These are phyloP conservation scores for Ormyrus pomaceus DNA, from an alignment of 2,888 invertebrate genomes.

Conservation along the genomic window DNA sequence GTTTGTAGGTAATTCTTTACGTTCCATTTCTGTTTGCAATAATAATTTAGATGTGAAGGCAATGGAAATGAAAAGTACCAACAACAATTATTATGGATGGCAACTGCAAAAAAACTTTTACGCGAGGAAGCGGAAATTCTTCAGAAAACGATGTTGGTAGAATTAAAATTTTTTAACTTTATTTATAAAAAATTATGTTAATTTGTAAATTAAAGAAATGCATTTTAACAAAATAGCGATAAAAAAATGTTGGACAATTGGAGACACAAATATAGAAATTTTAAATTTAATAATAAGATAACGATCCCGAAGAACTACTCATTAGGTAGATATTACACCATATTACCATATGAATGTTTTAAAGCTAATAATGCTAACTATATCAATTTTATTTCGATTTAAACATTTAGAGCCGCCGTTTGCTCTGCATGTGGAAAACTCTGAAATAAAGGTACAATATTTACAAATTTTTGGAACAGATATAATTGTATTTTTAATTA, in stretches of 20 bases:
- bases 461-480: background rate
- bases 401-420: slow-evolving; percentile 27
- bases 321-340: slow-evolving; percentile 61
- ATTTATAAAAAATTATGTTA: slow-evolving; percentile 19
- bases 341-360: background rate
- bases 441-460: slow-evolving; percentile 9
- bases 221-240: slow-evolving; percentile 69
- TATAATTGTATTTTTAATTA: background rate
- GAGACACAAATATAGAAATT: slow-evolving; percentile 76
- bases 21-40: slow-evolving; percentile 32
- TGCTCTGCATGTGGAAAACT: slow-evolving; percentile 15
- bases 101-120: slow-evolving; percentile 79
- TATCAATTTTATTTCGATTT: background rate
- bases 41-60: slow-evolving; percentile 63
- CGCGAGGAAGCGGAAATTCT: slow-evolving; percentile 78
- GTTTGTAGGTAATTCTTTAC: background rate
- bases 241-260: slow-evolving; percentile 77
- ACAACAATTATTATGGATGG: slow-evolving; percentile 74
- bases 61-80: slow-evolving; percentile 58
- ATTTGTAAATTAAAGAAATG: slow-evolving; percentile 3
- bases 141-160: slow-evolving; percentile 80
- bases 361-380: background rate
- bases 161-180: slow-evolving; percentile 2
- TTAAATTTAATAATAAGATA: slow-evolving; percentile 64
- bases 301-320: slow-evolving; percentile 61